phyloP scores from a whole-genome alignment of 2,888 invertebrate species.

The Tyria jacobaeae region DNA sequence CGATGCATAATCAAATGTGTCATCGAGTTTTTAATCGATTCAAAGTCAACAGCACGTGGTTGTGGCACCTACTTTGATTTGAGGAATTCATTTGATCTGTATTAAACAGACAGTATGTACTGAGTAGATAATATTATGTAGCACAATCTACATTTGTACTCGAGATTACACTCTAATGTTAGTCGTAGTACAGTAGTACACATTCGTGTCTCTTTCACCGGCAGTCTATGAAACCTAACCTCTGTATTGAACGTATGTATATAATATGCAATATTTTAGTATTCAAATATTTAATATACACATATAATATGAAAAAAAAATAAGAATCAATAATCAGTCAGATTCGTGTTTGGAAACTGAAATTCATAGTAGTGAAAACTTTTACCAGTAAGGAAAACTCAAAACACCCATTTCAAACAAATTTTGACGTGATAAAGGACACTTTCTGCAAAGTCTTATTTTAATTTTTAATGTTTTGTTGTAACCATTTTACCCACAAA shows the following conservation, averaged over 20 bases:
- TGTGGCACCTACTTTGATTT: slow-evolving; percentile 41
- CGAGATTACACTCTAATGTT: neutral
- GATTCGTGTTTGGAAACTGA: neutral
- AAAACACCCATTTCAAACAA: neutral
- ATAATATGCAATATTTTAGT: too few relatives aligned
- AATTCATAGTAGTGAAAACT: neutral
- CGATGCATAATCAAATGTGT: slow-evolving; percentile 50
- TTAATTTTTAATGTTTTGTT: too few relatives aligned
- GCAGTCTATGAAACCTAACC: neutral
- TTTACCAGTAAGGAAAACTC: neutral
- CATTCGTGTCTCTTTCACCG: neutral
- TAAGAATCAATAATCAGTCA: neutral
- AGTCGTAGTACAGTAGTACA: too few relatives aligned
- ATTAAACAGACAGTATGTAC: neutral
- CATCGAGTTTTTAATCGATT: slow-evolving; percentile 52
- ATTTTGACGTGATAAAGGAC: neutral
- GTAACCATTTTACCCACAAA: too few relatives aligned
- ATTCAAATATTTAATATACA: too few relatives aligned
- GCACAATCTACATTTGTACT: neutral
- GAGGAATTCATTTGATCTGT: neutral
- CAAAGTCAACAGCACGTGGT: slow-evolving; percentile 39
- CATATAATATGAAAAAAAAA: too few relatives aligned
- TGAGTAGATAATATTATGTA: neutral
- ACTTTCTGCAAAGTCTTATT: neutral
- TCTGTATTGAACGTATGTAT: too few relatives aligned